Evolutionary conservation across 2,797 vertebrate species (phyloP).

Genomic region (Chelmon rostratus): DNA sequence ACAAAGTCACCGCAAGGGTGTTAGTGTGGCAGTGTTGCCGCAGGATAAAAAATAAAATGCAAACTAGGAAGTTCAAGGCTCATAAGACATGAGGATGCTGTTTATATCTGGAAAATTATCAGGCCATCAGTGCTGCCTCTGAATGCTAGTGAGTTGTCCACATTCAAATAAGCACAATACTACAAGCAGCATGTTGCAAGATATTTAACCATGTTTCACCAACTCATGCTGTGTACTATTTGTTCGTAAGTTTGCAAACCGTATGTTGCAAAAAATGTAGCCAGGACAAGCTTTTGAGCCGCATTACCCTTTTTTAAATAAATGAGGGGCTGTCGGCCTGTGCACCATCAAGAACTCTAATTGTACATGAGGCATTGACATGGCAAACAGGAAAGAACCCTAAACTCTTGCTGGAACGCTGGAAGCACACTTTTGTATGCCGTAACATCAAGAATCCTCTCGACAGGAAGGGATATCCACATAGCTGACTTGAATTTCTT

Average conservation of each 20-base stretch:
- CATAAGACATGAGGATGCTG: background rate
- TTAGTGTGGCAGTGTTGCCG: conserved; percentile 2
- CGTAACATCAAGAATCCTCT: background rate
- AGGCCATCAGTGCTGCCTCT: background rate
- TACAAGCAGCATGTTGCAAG: background rate
- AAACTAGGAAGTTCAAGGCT: conserved; percentile 1
- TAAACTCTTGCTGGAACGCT: background rate
- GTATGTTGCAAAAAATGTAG: background rate
- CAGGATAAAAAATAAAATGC: background rate
- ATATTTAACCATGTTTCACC: background rate
- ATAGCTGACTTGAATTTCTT: background rate
- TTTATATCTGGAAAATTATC: background rate
- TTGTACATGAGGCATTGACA: background rate
- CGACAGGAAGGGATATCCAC: background rate
- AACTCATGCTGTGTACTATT: background rate
- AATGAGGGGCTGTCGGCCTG: background rate
- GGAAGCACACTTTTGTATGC: background rate
- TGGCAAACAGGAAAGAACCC: too few relatives aligned
- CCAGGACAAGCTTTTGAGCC: background rate
- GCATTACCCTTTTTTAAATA: too few relatives aligned
- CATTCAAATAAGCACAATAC: background rate
- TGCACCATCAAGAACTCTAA: background rate
- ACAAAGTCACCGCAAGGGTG: conserved; percentile 11
- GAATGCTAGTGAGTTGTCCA: background rate
- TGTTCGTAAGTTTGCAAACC: background rate